Percentiles rank a stretch among this genome's conserved stretches.
These are phyloP conservation scores for Hemiscyllium ocellatum DNA, from an alignment of 2,113 vertebrate species.

Conservation along the genomic window DNA sequence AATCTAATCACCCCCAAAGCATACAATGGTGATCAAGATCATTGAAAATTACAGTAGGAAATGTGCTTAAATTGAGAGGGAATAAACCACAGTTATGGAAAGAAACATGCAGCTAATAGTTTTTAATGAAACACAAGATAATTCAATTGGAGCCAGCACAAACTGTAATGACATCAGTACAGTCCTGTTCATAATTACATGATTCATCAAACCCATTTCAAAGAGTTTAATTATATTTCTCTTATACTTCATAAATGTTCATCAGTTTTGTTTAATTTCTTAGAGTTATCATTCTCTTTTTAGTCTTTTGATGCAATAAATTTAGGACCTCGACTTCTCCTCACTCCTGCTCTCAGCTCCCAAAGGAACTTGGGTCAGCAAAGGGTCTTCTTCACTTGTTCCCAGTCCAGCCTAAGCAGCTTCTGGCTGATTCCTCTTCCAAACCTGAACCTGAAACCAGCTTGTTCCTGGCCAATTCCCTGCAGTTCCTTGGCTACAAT, in stretches of 20 bases:
- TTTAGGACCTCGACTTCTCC: conserved; percentile 46
- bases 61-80: not conserved
- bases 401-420: rapidly evolving
- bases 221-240: not conserved
- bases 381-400: not conserved
- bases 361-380: not conserved
- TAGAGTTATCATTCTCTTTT: conserved; percentile 56
- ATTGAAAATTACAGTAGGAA: not conserved
- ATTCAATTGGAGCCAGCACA: not conserved
- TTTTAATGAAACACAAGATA: not conserved
- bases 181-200: not conserved
- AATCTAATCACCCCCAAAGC: not conserved
- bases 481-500: conserved; percentile 44
- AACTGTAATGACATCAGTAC: not conserved
- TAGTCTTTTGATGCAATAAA: conserved; percentile 50
- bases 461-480: not conserved
- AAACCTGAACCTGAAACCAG: conserved; percentile 38
- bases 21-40: not conserved
- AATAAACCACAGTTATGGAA: not conserved
- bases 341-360: conserved; percentile 15
- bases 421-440: not conserved
- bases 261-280: not conserved
- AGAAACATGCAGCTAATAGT: not conserved
- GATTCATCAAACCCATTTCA: not conserved
- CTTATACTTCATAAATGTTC: not conserved